phyloP scores from a whole-genome alignment of 2,888 invertebrate species.

The Drosophila borborema region DNA sequence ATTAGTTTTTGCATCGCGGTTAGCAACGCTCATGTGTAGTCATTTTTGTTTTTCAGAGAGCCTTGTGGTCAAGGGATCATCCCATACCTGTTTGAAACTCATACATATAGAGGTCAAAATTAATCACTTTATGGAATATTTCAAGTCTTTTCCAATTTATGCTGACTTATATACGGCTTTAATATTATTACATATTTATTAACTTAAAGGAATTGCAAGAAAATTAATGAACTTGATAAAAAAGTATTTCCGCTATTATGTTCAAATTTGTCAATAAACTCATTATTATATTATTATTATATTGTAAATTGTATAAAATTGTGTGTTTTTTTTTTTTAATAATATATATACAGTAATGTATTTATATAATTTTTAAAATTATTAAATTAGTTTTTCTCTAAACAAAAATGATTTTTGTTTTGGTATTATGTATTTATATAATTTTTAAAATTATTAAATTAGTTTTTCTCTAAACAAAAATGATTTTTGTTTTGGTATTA shows the following conservation, averaged over 20 bases:
- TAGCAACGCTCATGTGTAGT: conserved; percentile 23
- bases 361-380: too few species aligned
- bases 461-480: too few species aligned
- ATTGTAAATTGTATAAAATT: too few species aligned
- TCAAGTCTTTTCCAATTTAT: background rate
- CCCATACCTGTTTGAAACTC: conserved; percentile 7
- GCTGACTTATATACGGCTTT: background rate
- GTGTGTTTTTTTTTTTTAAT: too few species aligned
- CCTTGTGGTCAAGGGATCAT: background rate
- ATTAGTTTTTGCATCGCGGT: conserved; percentile 76
- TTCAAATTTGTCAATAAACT: too few species aligned
- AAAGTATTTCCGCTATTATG: background rate
- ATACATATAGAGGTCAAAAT: conserved; percentile 1
- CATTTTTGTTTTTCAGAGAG: background rate
- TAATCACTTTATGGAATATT: conserved; percentile 13
- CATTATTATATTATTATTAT: too few species aligned
- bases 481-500: too few species aligned
- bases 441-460: too few species aligned
- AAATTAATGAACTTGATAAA: background rate
- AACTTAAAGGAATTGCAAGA: background rate
- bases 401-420: too few species aligned
- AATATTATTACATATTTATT: background rate
- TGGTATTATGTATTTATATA: too few species aligned
- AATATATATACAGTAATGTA: too few species aligned
- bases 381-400: too few species aligned